Percentiles rank a stretch among this genome's conserved stretches.
These are phyloP conservation scores for Ectemnius continuus DNA, from an alignment of 2,888 invertebrate species.

Conservation along the genomic window DNA sequence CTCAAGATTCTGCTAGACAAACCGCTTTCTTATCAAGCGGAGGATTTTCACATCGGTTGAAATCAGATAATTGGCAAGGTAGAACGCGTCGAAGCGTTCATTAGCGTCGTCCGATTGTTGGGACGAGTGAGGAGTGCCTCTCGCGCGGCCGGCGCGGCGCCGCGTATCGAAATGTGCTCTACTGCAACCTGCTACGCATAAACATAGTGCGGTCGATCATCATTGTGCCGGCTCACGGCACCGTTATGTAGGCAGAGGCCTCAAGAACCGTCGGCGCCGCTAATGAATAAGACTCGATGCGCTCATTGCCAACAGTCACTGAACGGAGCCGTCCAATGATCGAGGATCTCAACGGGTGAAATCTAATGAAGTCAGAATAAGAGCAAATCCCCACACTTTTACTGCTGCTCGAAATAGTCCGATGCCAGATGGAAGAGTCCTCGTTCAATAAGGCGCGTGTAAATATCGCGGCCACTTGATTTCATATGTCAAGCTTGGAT, in stretches of 20 bases:
- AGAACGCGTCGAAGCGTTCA: not conserved
- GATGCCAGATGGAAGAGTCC: too few species aligned
- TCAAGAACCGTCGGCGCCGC: conserved; percentile 1
- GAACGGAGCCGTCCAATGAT: not conserved
- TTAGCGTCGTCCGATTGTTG: not conserved
- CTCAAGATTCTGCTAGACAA: not conserved
- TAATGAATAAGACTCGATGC: conserved; percentile 35
- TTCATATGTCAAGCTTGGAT: too few species aligned
- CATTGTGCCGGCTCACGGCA: conserved; percentile 8
- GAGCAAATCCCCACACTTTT: too few species aligned
- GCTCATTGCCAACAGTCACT: conserved; percentile 21
- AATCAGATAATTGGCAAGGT: too few species aligned
- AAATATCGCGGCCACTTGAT: too few species aligned
- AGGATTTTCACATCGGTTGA: too few species aligned
- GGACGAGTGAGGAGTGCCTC: not conserved
- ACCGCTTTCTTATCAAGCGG: not conserved
- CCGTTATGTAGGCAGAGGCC: conserved; percentile 30
- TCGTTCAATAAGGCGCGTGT: too few species aligned
- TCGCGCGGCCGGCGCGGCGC: not conserved
- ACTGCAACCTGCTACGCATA: conserved; percentile 21
- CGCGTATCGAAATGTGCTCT: not conserved
- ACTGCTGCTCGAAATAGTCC: too few species aligned
- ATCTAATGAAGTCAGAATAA: too few species aligned
- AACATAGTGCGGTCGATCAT: conserved; percentile 30
- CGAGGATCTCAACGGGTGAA: too few species aligned